Evolutionary conservation across 2,888 invertebrate species (phyloP).

Genomic region (Chouioia cunea): DNA sequence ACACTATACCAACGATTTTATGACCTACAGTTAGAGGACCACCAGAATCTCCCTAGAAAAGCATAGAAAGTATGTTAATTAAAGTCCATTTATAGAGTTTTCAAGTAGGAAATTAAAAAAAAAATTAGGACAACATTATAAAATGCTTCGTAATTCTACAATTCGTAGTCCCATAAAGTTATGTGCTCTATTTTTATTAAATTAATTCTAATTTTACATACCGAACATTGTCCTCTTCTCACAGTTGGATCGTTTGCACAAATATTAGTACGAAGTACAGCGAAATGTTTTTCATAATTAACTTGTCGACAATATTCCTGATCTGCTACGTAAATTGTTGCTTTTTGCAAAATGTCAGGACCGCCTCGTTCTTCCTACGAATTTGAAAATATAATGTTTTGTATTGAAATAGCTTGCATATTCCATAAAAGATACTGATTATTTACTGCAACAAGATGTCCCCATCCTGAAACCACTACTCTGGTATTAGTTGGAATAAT

Average conservation of each 20-base stretch:
- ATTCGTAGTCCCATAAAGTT: too few species aligned
- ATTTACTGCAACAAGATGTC: neutral
- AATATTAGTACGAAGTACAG: neutral
- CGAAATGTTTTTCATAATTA: neutral
- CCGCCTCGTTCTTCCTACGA: neutral
- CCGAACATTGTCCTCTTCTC: constrained; percentile 14
- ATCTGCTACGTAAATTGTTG: constrained; percentile 7
- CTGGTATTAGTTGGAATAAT: neutral
- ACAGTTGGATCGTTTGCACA: neutral
- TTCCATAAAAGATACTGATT: too few species aligned
- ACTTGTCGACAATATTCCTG: neutral
- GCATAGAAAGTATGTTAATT: neutral
- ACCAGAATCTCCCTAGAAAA: constrained; percentile 20
- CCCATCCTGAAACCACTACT: constrained; percentile 16
- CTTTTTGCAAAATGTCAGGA: constrained; percentile 2
- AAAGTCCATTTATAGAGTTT: too few species aligned
- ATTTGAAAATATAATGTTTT: too few species aligned
- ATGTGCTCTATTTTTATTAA: too few species aligned
- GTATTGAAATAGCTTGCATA: too few species aligned
- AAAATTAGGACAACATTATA: too few species aligned
- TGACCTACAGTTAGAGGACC: constrained; percentile 2
- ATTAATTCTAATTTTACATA: neutral
- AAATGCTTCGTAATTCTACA: too few species aligned
- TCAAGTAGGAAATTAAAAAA: too few species aligned
- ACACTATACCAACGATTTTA: constrained; percentile 16